These are phyloP conservation scores for Scaptomyza hsui DNA, from an alignment of 1,140 invertebrate species.

Conservation along the genomic window DNA sequence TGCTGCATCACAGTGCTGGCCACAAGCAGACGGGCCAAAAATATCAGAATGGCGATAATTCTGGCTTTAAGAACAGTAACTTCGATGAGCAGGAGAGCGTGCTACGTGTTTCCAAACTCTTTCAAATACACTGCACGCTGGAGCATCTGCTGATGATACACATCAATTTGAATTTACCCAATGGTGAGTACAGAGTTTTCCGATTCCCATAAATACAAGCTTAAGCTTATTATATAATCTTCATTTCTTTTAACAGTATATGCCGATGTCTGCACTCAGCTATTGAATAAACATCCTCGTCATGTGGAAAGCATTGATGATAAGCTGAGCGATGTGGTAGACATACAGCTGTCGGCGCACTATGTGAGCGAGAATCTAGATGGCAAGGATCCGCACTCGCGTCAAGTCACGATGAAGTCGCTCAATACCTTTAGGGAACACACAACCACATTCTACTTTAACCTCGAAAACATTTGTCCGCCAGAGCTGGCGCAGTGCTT, in stretches of 20 bases:
- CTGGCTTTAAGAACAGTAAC: slow-evolving; percentile 77
- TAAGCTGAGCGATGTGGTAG: slow-evolving; percentile 64
- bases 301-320: slow-evolving; percentile 64
- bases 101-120: slow-evolving; percentile 59
- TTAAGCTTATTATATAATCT: neutral
- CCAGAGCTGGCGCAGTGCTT: slow-evolving; percentile 62
- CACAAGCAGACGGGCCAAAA: slow-evolving; percentile 40
- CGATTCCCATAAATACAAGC: too few relatives aligned
- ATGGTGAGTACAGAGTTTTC: slow-evolving; percentile 44
- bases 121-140: slow-evolving; percentile 76
- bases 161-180: slow-evolving; percentile 76
- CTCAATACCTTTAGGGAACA: slow-evolving; percentile 67
- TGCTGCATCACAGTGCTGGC: slow-evolving; percentile 59
- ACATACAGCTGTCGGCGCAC: slow-evolving; percentile 66
- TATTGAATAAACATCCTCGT: slow-evolving; percentile 56
- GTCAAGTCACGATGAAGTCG: slow-evolving; percentile 73
- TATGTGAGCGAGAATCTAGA: slow-evolving; percentile 69
- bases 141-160: slow-evolving; percentile 82
- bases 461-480: slow-evolving; percentile 77
- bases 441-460: slow-evolving; percentile 74
- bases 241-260: slow-evolving; percentile 50
- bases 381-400: slow-evolving; percentile 70
- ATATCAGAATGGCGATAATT: slow-evolving; percentile 51
- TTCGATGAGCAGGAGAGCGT: slow-evolving; percentile 70
- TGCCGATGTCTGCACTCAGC: slow-evolving; percentile 66